Conservation (phyloP, 2,797 vertebrate genomes). For the Crax fasciolata region DNA sequence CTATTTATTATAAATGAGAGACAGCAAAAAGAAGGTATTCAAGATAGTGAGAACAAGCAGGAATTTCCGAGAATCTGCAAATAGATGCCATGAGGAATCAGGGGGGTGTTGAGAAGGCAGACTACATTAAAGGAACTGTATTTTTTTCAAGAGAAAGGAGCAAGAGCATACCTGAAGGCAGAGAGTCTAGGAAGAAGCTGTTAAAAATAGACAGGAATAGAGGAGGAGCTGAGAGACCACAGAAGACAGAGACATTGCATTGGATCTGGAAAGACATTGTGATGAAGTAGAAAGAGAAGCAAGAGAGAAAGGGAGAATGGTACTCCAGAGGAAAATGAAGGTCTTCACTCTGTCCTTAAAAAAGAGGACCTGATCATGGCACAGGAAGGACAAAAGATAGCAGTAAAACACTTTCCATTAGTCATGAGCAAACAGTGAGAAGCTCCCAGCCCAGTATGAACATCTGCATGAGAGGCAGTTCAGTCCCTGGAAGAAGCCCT, state of each 20-base stretch:
- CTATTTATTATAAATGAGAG: neutral
- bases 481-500: constrained; percentile 43
- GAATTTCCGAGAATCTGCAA: neutral
- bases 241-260: neutral
- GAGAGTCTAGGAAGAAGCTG: neutral
- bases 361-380: neutral
- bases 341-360: neutral
- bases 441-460: constrained; percentile 28
- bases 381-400: neutral
- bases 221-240: neutral
- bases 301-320: neutral
- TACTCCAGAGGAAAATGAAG: neutral
- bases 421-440: constrained; percentile 13
- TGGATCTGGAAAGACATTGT: neutral
- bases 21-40: neutral
- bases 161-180: neutral
- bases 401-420: neutral
- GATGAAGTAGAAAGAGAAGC: neutral
- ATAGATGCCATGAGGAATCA: neutral
- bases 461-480: constrained; percentile 31
- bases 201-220: neutral
- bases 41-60: neutral
- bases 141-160: neutral
- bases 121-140: neutral
- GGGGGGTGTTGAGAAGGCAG: neutral